Conservation (phyloP, 2,113 vertebrate genomes). For the Rhegmatorhina hoffmannsi region DNA sequence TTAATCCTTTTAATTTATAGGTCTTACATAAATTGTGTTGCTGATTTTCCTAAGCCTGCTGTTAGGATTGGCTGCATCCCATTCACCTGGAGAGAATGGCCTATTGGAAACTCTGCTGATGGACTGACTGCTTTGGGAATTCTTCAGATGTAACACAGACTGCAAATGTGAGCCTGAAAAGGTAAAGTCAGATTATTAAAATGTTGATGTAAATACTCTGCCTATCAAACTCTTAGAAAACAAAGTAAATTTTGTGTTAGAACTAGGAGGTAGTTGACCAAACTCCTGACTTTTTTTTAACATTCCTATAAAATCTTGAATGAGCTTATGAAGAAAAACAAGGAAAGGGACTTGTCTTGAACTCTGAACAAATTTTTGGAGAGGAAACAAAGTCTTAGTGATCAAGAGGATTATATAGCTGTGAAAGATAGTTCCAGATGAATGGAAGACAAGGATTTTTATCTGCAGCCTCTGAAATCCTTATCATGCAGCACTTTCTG, state of each 20-base stretch:
- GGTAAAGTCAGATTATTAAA: neutral
- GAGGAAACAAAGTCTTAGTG: neutral
- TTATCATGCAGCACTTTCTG: neutral
- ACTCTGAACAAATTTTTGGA: neutral
- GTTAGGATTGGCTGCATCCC: neutral
- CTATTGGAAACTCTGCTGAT: neutral
- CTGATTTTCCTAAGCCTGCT: neutral
- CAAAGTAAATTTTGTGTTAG: neutral
- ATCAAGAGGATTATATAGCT: neutral
- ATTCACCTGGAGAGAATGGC: neutral
- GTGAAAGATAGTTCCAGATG: neutral
- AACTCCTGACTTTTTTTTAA: neutral
- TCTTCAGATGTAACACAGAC: conserved; percentile 10
- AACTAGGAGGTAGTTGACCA: neutral
- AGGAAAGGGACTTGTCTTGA: neutral
- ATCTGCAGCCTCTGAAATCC: neutral
- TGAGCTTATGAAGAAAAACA: neutral
- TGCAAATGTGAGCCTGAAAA: conserved; percentile 20
- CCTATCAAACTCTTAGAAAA: neutral
- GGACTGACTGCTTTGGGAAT: conserved; percentile 21
- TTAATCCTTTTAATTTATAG: neutral
- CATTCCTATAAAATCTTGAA: neutral
- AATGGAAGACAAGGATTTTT: neutral
- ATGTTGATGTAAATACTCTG: neutral
- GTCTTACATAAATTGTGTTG: neutral